Base-by-base conservation (phyloP, 2,797 vertebrate species). In the Neostethus bicornis region DNA sequence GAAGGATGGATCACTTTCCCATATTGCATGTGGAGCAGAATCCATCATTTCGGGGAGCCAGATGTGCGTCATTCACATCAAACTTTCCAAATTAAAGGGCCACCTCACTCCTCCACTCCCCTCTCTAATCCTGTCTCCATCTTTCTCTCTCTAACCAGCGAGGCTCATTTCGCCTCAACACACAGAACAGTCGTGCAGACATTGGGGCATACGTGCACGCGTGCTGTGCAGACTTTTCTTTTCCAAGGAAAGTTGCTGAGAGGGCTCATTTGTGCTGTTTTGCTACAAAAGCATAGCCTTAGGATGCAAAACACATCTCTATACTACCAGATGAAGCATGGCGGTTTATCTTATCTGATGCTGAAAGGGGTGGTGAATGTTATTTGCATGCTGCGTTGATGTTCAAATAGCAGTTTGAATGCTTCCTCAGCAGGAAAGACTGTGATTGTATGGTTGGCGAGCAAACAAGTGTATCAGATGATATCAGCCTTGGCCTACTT, bases 381-480 rank as follows among this genome's bases (percentile, higher is more conserved):
- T 88, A 87, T 88, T 89, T 85, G 85, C 89, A 85, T 85, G 89
- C 85, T 77, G 84, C 83, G 74, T 81, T 83, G 85, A 85, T 85
- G 87, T 87, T 86, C 75, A 83, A 86, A 86, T 66, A 84, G 79
- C 79, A 77, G 79, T 77, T 79, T 84, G 80, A 89, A 85, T 81
- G 85, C 85, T 84, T 85, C 81, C 83, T 87, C 83, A 75, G 83
- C 81, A 70, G 63, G 64, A 73, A 56, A 21, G 70, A 63, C 68
- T 80, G 69, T 74, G 83, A 87, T 87, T 83, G 84, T 84, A 82
- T 66, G 77, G 56, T 68, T 79, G 79, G 70, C 58, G 59, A 85
- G 85, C 85, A 90, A 89, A 90, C 87, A 89, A 85, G 80, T 86
- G 82, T 82, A 85, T 83, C 83, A 83, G 87, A 89, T 89, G 77